Evolutionary conservation across 2,888 invertebrate species (phyloP).

Genomic region (Perdita meconis): DNA sequence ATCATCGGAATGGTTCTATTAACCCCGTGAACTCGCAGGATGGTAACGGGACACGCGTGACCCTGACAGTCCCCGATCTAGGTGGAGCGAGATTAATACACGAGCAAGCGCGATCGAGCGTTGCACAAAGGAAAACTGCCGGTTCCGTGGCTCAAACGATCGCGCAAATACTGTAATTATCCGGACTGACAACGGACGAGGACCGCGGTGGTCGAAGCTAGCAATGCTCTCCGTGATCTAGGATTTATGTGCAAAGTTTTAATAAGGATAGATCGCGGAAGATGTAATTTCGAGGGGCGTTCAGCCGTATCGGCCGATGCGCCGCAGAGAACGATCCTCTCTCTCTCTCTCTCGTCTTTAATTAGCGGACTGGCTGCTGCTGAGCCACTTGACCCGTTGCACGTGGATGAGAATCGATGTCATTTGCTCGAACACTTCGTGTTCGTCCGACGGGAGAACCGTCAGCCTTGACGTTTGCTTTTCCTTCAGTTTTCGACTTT

Average conservation of each 20-base stretch:
- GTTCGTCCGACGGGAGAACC: constrained; percentile 44
- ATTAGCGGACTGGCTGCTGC: constrained; percentile 48
- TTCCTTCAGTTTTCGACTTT: no score
- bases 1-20: constrained; percentile 63
- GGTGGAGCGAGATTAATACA: constrained; percentile 57
- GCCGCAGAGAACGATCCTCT: constrained; percentile 13
- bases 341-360: constrained; percentile 34
- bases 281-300: constrained; percentile 31
- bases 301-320: constrained; percentile 32
- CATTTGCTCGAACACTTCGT: constrained; percentile 35
- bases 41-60: constrained; percentile 65
- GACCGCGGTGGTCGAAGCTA: neutral
- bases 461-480: constrained; percentile 9
- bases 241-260: constrained; percentile 34
- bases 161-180: constrained; percentile 43
- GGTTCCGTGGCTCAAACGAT: constrained; percentile 27
- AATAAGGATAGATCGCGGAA: constrained; percentile 31
- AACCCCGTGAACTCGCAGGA: constrained; percentile 58
- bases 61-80: constrained; percentile 42
- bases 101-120: constrained; percentile 19
- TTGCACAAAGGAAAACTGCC: constrained; percentile 11
- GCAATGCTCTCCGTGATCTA: neutral
- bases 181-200: neutral
- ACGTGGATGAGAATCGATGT: constrained; percentile 54
- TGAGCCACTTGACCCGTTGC: constrained; percentile 50